Base-by-base conservation (phyloP, 2,888 invertebrate genomes). In the Gastracanthus pulcherrimus region DNA sequence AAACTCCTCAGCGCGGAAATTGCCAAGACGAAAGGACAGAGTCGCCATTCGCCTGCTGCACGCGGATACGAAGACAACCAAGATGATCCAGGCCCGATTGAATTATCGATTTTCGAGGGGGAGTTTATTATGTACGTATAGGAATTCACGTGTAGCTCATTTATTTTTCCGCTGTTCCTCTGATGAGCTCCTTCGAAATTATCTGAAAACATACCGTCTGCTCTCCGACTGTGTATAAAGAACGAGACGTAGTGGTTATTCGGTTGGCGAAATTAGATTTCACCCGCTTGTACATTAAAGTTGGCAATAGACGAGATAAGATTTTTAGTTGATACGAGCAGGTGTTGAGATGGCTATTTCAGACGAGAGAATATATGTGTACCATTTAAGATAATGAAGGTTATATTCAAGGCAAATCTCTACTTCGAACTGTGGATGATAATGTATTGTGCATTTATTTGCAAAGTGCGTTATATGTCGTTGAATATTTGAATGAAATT, bases 61-160 rank as follows among this genome's bases (percentile, higher is more conserved):
- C 29, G 9, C 3, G 26, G 6, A 69, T n/a, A 69, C n/a, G n/a
- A 41, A n/a, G 31, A n/a, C 26, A n/a, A n/a, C 29, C 19, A 3
- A 51, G 45, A 31, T 19, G 31, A 69, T n/a, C 23, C 4, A 26
- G 79, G 38, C 58, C 60, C 72, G 76, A 83, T 82, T 82, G 69
- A 79, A 84, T 76, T 83, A 85, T 86, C 84, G 84, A 86, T 84
- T 72, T 55, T 23, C 55, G 4, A 62, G 23, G 36, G 23, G 55
- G 66, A 70, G 41, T n/a, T n/a, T n/a, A n/a, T n/a, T n/a, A n/a
- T 26, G 11, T 13, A 19, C 23, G 76, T 70, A n/a, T 29, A 76
- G 66, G 58, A n/a, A 60, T 76, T 2, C 55, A 55, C 55, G 55
- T 55, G 23, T 26, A 55, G 60, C 72, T 80, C 81, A 78, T 83